Evolutionary conservation across 35 echinoderm and acorn worm genomes (phyloP).

Genomic region (Heliocidaris erythrogramma): DNA sequence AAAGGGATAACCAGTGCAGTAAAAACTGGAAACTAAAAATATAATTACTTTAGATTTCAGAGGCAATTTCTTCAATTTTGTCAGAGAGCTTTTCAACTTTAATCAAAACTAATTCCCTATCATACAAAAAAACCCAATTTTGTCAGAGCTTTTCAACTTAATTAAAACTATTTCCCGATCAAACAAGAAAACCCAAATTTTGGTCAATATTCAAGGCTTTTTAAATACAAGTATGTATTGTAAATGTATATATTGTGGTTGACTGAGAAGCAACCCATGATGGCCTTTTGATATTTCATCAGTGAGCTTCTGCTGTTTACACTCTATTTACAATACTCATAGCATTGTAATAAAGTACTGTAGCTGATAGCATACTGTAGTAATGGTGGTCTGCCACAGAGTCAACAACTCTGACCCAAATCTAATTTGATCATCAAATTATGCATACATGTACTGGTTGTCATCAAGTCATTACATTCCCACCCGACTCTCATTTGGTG

Average conservation of each 20-base stretch:
- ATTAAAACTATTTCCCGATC: too few species aligned
- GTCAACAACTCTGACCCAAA: neutral
- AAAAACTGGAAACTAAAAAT: too few species aligned
- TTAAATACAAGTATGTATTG: neutral
- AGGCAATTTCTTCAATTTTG: too few species aligned
- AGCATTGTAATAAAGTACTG: neutral
- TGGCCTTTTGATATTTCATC: neutral
- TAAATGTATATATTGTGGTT: neutral
- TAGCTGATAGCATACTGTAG: neutral
- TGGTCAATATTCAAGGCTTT: too few species aligned
- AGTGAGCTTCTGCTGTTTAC: neutral
- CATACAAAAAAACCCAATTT: too few species aligned
- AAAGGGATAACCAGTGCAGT: too few species aligned
- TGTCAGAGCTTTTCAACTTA: too few species aligned
- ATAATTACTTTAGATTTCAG: too few species aligned
- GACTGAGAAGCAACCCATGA: neutral
- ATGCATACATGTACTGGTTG: neutral
- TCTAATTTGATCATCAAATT: neutral
- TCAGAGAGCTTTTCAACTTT: too few species aligned
- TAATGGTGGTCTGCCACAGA: neutral
- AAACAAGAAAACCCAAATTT: too few species aligned
- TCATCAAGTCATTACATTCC: neutral
- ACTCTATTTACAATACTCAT: neutral
- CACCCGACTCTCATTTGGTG: neutral
- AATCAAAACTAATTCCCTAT: too few species aligned